These are phyloP conservation scores for Dendrocincla tyrannina DNA, from an alignment of 2,797 vertebrate genomes.

Conservation along the genomic window DNA sequence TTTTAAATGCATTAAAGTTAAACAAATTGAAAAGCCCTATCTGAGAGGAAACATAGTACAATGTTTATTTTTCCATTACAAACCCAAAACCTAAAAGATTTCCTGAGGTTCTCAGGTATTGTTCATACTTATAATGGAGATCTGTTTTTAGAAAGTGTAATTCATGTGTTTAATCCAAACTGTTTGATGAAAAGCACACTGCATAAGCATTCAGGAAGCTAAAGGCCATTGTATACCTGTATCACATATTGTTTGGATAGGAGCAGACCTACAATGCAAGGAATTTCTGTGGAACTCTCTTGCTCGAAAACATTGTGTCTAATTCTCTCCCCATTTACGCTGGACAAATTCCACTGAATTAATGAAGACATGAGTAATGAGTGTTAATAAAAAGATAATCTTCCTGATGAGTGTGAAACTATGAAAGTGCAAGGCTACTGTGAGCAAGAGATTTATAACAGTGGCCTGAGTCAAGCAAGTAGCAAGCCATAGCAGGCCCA, in stretches of 20 bases:
- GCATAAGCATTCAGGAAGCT: conserved; percentile 40
- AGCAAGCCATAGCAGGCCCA: not conserved
- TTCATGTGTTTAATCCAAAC: conserved; percentile 63
- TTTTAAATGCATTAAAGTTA: conserved; percentile 64
- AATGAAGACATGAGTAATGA: not conserved
- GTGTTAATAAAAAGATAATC: not conserved
- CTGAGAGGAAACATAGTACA: conserved; percentile 69
- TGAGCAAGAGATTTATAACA: not conserved
- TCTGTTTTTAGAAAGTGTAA: conserved; percentile 65
- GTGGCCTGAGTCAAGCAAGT: not conserved
- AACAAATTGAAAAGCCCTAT: conserved; percentile 68
- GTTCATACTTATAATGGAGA: conserved; percentile 60
- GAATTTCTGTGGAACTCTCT: not conserved
- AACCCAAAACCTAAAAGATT: conserved; percentile 61
- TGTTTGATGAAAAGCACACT: conserved; percentile 62
- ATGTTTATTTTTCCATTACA: conserved; percentile 74
- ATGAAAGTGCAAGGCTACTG: not conserved
- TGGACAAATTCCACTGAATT: conserved; percentile 4
- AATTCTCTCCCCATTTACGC: not conserved
- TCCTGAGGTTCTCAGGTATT: conserved; percentile 63
- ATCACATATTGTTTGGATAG: conserved; percentile 32
- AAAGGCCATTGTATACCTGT: conserved; percentile 59
- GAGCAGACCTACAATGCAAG: conserved; percentile 39
- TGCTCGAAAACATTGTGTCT: not conserved
- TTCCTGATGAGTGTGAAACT: not conserved